Conservation (phyloP, 2,888 invertebrate genomes). For the Brenthis ino region DNA sequence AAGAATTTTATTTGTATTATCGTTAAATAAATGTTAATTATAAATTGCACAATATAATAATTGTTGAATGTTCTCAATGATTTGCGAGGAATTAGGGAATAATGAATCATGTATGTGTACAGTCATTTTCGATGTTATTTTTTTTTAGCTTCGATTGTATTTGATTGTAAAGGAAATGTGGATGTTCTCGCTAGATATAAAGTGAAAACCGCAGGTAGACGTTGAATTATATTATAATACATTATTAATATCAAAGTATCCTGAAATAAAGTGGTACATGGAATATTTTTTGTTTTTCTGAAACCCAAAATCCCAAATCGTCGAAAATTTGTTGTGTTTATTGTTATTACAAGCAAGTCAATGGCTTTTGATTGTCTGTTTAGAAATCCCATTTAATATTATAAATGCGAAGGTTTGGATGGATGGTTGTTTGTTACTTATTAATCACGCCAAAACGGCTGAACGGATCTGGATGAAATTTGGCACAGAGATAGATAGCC, state of each 20-base stretch:
- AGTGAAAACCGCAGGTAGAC: conserved; percentile 59
- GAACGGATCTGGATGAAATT: too few species aligned
- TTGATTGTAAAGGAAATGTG: conserved; percentile 11
- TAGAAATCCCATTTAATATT: too few species aligned
- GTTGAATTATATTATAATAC: conserved; percentile 57
- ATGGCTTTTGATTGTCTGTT: too few species aligned
- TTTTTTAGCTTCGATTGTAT: not conserved
- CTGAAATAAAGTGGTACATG: conserved; percentile 70
- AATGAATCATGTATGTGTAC: conserved; percentile 3
- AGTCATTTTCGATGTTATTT: conserved; percentile 14
- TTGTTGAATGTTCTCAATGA: conserved; percentile 2
- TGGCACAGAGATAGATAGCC: too few species aligned
- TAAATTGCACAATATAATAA: conserved; percentile 32
- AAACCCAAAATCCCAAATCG: not conserved
- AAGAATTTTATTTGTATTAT: not conserved
- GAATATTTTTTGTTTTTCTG: conserved; percentile 52
- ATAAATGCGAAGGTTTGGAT: too few species aligned
- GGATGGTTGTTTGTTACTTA: too few species aligned
- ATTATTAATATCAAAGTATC: conserved; percentile 61
- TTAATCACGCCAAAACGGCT: too few species aligned
- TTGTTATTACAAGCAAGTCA: not conserved
- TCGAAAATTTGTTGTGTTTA: not conserved
- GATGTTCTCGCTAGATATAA: conserved; percentile 27
- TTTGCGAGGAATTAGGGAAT: not conserved
- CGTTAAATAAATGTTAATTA: not conserved